Evolutionary conservation across 2,113 vertebrate species (phyloP).

Genomic region (Rutilus rutilus): DNA sequence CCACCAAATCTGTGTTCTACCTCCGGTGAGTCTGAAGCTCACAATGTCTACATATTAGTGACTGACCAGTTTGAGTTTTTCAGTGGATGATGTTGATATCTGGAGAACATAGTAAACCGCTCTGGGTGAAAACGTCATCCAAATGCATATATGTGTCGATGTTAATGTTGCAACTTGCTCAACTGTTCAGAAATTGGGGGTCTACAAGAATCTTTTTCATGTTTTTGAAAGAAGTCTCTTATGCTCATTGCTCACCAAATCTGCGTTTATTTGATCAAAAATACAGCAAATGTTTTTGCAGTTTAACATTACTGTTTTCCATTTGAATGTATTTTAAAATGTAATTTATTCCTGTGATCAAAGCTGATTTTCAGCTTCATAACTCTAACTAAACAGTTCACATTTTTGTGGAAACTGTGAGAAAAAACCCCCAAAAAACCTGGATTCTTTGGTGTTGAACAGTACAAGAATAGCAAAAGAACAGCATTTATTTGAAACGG

Average conservation of each 20-base stretch:
- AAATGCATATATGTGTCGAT: background rate
- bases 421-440: too few relatives aligned
- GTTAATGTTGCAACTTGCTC: background rate
- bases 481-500: too few relatives aligned
- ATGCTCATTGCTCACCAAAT: background rate
- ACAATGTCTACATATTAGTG: background rate
- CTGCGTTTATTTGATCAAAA: background rate
- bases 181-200: background rate
- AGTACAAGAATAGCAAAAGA: too few relatives aligned
- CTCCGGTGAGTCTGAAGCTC: conserved; percentile 71
- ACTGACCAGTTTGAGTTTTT: background rate
- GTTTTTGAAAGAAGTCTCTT: background rate
- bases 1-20: conserved; percentile 96
- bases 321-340: background rate
- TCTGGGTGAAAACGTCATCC: background rate
- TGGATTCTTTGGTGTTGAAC: too few relatives aligned
- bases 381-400: too few relatives aligned
- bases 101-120: background rate
- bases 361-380: too few relatives aligned
- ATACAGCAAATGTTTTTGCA: background rate
- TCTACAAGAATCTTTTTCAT: background rate
- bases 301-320: background rate
- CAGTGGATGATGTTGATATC: background rate
- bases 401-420: too few relatives aligned
- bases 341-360: background rate